Conservation (phyloP, 2,888 invertebrate genomes). For the Achlya flavicornis region DNA sequence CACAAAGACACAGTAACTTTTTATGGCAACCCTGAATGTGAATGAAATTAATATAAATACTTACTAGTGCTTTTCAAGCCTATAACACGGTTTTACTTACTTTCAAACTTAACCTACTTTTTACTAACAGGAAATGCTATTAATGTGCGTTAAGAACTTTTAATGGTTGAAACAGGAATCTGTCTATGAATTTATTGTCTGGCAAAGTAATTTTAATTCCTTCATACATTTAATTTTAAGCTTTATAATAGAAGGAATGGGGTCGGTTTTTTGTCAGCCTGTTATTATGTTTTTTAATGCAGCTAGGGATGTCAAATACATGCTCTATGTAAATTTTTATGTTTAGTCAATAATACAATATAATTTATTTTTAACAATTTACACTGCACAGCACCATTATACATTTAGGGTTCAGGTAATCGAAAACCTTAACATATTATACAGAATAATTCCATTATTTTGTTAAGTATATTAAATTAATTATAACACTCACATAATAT, state of each 20-base stretch:
- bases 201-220: no score
- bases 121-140: background rate
- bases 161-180: background rate
- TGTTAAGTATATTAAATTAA: background rate
- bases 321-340: background rate
- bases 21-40: background rate
- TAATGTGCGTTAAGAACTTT: conserved; percentile 2
- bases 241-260: background rate
- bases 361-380: background rate
- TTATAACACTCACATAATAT: no score
- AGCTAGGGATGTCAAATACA: background rate
- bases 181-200: background rate
- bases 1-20: no score
- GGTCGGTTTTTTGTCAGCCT: background rate
- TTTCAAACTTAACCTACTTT: background rate
- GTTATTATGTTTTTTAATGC: background rate
- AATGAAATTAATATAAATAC: background rate
- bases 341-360: background rate
- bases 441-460: background rate
- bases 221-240: background rate
- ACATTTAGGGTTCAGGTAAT: conserved; percentile 3
- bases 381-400: conserved; percentile 1
- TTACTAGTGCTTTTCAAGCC: conserved; percentile 11
- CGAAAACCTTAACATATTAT: background rate
- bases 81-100: conserved; percentile 2